Evolutionary conservation across 2,113 vertebrate genomes (phyloP).

Genomic region (Ceuthmochares aereus): DNA sequence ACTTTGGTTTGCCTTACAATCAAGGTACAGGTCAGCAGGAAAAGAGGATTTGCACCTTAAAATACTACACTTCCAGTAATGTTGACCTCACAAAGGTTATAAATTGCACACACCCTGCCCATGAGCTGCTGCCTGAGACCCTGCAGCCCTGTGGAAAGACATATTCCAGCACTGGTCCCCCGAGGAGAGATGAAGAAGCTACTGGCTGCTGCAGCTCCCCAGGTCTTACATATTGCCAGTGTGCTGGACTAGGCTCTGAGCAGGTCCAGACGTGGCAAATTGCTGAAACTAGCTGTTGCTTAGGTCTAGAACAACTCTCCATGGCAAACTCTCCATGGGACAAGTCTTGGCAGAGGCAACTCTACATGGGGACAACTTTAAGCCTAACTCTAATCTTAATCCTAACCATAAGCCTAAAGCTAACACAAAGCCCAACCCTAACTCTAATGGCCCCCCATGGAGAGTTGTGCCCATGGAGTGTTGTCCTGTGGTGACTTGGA

Average conservation of each 20-base stretch:
- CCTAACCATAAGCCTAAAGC: too few species aligned
- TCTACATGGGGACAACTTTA: too few species aligned
- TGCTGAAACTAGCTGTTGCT: neutral
- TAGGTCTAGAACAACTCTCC: too few species aligned
- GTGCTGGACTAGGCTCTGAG: rapidly evolving
- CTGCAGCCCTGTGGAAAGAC: neutral
- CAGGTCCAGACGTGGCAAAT: neutral
- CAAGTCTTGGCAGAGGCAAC: too few species aligned
- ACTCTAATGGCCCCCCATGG: too few species aligned
- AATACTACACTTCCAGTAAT: neutral
- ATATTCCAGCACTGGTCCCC: rapidly evolving
- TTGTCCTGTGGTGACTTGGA: too few species aligned
- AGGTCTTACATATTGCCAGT: rapidly evolving
- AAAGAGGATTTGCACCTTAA: neutral
- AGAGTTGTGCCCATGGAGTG: too few species aligned
- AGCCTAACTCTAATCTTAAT: too few species aligned
- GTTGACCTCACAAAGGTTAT: neutral
- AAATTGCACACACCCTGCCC: neutral
- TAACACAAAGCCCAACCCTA: too few species aligned
- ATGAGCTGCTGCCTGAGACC: rapidly evolving
- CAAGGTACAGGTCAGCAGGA: neutral
- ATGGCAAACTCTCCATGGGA: too few species aligned
- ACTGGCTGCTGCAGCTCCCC: rapidly evolving
- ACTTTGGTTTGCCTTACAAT: neutral
- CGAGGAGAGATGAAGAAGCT: neutral